Evolutionary conservation across 2,888 invertebrate genomes (phyloP).

Genomic region (Leptothorax acervorum): DNA sequence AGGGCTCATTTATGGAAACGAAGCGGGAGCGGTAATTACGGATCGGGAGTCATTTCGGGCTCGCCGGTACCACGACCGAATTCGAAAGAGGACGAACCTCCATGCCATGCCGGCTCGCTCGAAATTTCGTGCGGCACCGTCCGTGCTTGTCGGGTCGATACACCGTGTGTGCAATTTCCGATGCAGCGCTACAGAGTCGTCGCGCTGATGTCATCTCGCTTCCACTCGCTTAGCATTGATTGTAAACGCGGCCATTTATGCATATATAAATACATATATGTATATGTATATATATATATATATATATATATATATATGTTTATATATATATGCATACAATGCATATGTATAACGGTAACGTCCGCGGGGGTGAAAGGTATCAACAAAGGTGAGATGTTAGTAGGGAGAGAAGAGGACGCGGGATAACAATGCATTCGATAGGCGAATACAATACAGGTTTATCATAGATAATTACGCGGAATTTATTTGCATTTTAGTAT

Average conservation of each 20-base stretch:
- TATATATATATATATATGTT: slow-evolving; percentile 32
- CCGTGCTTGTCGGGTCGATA: slow-evolving; percentile 36
- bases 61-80: slow-evolving; percentile 43
- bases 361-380: neutral
- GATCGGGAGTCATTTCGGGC: slow-evolving; percentile 56
- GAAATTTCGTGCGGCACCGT: slow-evolving; percentile 50
- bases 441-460: slow-evolving; percentile 75
- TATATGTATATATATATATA: slow-evolving; percentile 21
- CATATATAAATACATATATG: slow-evolving; percentile 53
- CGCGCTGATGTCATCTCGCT: slow-evolving; percentile 53
- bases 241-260: slow-evolving; percentile 71
- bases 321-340: slow-evolving; percentile 38
- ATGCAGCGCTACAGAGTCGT: slow-evolving; percentile 59
- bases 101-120: slow-evolving; percentile 8
- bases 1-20: slow-evolving; percentile 63
- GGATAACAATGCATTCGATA: slow-evolving; percentile 44
- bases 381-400: slow-evolving; percentile 4
- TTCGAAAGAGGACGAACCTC: slow-evolving; percentile 57
- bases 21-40: slow-evolving; percentile 60
- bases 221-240: slow-evolving; percentile 56
- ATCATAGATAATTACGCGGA: slow-evolving; percentile 83
- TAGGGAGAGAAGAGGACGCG: neutral
- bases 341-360: slow-evolving; percentile 60
- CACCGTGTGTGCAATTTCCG: slow-evolving; percentile 65
- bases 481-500: slow-evolving; percentile 79